Evolutionary conservation across 2,113 vertebrate species (phyloP).

Genomic region (Emydocephalus ijimae): DNA sequence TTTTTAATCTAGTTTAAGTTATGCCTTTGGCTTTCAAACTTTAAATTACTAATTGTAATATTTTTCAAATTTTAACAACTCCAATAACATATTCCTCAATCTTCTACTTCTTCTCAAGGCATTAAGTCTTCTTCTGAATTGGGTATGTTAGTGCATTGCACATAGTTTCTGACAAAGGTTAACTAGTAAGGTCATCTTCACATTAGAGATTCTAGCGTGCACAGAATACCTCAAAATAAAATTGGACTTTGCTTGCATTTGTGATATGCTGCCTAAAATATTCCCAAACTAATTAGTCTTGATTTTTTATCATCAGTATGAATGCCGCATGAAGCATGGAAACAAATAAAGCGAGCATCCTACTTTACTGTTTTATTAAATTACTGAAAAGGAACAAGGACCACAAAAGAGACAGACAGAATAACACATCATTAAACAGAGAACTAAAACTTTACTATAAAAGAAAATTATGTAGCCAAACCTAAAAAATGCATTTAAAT

Average conservation of each 20-base stretch:
- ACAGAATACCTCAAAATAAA: neutral
- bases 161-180: neutral
- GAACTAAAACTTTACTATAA: conserved; percentile 47
- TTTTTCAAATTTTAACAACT: neutral
- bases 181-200: neutral
- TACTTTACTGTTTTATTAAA: neutral
- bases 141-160: too few species aligned
- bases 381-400: neutral
- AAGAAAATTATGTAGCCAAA: conserved; percentile 34
- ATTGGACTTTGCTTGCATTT: neutral
- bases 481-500: conserved; percentile 41
- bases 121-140: neutral
- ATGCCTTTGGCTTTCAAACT: neutral
- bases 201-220: neutral
- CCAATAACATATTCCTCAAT: neutral
- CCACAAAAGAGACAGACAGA: neutral
- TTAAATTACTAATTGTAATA: neutral
- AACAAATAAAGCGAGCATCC: neutral
- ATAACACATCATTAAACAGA: neutral
- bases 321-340: neutral
- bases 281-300: neutral
- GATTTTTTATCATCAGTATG: neutral
- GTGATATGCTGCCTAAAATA: neutral
- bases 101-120: neutral
- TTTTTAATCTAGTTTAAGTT: neutral